Conservation (phyloP, 2,113 vertebrate genomes). For the Picathartes gymnocephalus region DNA sequence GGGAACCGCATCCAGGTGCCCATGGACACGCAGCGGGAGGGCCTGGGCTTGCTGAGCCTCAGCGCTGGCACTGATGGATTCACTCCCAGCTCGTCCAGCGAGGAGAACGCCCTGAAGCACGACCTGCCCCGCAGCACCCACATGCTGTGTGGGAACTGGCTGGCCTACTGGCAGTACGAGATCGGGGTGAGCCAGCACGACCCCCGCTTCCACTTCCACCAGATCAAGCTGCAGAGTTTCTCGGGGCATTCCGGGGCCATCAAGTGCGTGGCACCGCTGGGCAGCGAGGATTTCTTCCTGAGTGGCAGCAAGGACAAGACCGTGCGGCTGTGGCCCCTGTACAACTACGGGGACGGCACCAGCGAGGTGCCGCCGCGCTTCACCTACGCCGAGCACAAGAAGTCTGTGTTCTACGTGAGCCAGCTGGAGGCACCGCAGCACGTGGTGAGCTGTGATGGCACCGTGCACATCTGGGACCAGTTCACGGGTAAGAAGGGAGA, state of each 20-base stretch:
- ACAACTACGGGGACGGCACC: conserved; percentile 92
- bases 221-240: conserved; percentile 95
- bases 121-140: conserved; percentile 87
- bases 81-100: conserved; percentile 36
- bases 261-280: conserved; percentile 86
- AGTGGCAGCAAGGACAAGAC: conserved; percentile 97
- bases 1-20: conserved; percentile 96
- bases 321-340: conserved; percentile 91
- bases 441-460: conserved; percentile 96
- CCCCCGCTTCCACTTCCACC: conserved; percentile 94
- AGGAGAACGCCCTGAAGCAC: conserved; percentile 86
- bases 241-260: conserved; percentile 86
- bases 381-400: conserved; percentile 86
- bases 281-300: conserved; percentile 93
- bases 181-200: conserved; percentile 94
- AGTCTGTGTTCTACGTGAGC: conserved; percentile 89
- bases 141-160: conserved; percentile 93
- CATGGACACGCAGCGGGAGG: conserved; percentile 64
- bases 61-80: conserved; percentile 67
- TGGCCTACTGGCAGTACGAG: conserved; percentile 98
- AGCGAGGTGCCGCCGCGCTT: conserved; percentile 81
- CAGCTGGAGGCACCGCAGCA: conserved; percentile 88
- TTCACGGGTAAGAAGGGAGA: conserved; percentile 81
- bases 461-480: conserved; percentile 94
- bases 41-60: conserved; percentile 45